These are phyloP conservation scores for Rhamphomyia laevipes DNA, from an alignment of 2,888 invertebrate species.

Conservation along the genomic window DNA sequence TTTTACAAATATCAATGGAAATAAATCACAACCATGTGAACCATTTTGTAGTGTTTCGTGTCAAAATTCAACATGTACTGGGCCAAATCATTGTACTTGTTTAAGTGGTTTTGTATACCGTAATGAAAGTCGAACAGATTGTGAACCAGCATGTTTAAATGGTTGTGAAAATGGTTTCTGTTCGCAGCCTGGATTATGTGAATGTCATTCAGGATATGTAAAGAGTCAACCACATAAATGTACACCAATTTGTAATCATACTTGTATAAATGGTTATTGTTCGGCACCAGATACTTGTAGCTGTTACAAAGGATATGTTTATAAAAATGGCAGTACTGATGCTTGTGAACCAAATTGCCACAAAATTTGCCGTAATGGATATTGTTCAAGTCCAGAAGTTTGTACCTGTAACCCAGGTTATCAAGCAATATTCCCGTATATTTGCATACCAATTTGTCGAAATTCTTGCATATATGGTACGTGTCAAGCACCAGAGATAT, in stretches of 20 bases:
- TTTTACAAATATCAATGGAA: conserved; percentile 20
- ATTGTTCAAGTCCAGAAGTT: conserved; percentile 33
- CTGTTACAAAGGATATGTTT: conserved; percentile 20
- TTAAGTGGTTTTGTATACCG: conserved; percentile 24
- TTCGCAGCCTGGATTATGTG: conserved; percentile 28
- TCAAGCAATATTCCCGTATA: conserved; percentile 10
- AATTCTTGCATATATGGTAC: conserved; percentile 27
- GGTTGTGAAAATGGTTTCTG: conserved; percentile 37
- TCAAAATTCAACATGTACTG: conserved; percentile 39
- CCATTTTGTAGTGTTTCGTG: conserved; percentile 43
- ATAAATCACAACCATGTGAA: conserved; percentile 29
- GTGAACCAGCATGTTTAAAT: conserved; percentile 28
- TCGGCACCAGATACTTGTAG: conserved; percentile 31
- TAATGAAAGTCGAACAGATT: conserved; percentile 24
- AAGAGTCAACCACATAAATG: conserved; percentile 25
- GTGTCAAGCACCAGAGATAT: conserved; percentile 35
- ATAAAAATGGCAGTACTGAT: conserved; percentile 20
- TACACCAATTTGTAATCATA: conserved; percentile 22
- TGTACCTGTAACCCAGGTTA: conserved; percentile 31
- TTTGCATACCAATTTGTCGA: conserved; percentile 27
- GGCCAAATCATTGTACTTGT: conserved; percentile 32
- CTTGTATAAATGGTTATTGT: conserved; percentile 33
- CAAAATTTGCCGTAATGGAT: conserved; percentile 30
- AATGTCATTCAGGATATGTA: conserved; percentile 28
- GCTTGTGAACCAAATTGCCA: conserved; percentile 29